Conservation (phyloP, 2,113 vertebrate genomes). For the Aramus guarauna region DNA sequence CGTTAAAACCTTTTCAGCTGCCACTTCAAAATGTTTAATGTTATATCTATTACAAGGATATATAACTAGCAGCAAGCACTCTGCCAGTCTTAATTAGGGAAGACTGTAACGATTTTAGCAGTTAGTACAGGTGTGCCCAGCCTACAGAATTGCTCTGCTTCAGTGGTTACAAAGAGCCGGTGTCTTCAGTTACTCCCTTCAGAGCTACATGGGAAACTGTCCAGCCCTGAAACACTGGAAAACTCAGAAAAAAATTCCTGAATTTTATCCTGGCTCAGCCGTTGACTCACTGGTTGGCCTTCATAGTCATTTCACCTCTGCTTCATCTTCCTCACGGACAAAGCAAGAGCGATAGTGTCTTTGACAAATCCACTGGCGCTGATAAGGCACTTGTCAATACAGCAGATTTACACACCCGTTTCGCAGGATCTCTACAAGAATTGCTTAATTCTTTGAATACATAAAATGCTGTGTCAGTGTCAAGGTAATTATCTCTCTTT, state of each 20-base stretch:
- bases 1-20: neutral
- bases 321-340: neutral
- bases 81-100: neutral
- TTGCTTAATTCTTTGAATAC: neutral
- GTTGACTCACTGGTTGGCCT: neutral
- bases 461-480: neutral
- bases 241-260: neutral
- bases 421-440: neutral
- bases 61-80: neutral
- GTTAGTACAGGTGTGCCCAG: neutral
- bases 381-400: neutral
- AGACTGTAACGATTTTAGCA: neutral
- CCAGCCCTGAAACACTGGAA: neutral
- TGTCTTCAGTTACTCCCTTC: neutral
- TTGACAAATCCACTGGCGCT: neutral
- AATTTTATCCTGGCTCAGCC: neutral
- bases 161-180: neutral
- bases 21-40: neutral
- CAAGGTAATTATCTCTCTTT: neutral
- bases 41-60: neutral
- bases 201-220: accelerated
- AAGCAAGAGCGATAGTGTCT: neutral
- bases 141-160: neutral
- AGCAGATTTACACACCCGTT: neutral
- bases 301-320: neutral